These are phyloP conservation scores for Beaufortia kweichowensis DNA, from an alignment of 2,113 vertebrate genomes.

Conservation along the genomic window DNA sequence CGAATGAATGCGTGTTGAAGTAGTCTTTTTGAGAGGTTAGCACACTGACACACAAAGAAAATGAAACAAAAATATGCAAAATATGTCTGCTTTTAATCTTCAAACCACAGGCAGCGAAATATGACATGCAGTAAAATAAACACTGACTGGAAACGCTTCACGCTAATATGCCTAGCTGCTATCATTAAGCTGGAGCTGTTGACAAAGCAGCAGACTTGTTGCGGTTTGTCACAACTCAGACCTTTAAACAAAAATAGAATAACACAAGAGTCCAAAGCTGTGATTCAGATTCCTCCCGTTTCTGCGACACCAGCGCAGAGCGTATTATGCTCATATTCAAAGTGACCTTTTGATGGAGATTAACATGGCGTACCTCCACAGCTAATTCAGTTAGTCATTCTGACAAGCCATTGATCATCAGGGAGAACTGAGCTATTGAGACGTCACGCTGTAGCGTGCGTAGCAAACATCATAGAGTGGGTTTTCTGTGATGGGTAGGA, in stretches of 20 bases:
- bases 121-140: slow-evolving; percentile 11
- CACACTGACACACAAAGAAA: background rate
- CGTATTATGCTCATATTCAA: slow-evolving; percentile 51
- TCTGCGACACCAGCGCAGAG: slow-evolving; percentile 35
- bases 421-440: slow-evolving; percentile 51
- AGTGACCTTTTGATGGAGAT: slow-evolving; percentile 62
- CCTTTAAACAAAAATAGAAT: slow-evolving; percentile 40
- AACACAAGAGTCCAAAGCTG: slow-evolving; percentile 17
- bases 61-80: background rate
- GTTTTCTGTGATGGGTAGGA: slow-evolving; percentile 41
- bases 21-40: background rate
- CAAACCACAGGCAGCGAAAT: slow-evolving; percentile 16
- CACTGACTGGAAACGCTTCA: slow-evolving; percentile 4
- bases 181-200: background rate
- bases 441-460: slow-evolving; percentile 46
- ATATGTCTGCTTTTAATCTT: slow-evolving; percentile 32
- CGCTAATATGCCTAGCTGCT: background rate
- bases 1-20: no score
- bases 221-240: slow-evolving; percentile 37
- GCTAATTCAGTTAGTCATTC: slow-evolving; percentile 59
- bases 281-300: slow-evolving; percentile 40
- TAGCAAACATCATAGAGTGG: slow-evolving; percentile 48
- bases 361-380: slow-evolving; percentile 56
- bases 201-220: slow-evolving; percentile 25
- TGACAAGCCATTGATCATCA: slow-evolving; percentile 60